Conservation (phyloP, 2,888 invertebrate species). For the Stenotaenia linearis region DNA sequence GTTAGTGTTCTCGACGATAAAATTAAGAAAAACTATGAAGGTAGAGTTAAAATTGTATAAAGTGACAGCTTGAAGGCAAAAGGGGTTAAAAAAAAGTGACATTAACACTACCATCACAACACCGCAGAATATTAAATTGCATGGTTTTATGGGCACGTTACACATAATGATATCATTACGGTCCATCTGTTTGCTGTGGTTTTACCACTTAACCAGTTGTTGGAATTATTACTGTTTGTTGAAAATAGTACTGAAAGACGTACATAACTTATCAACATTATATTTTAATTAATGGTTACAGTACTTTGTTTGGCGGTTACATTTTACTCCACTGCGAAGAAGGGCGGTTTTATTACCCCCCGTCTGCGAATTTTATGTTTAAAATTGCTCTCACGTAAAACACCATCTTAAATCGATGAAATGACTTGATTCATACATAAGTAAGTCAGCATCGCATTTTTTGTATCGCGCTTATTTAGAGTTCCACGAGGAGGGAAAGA, state of each 20-base stretch:
- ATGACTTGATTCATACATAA: neutral
- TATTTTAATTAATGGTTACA: neutral
- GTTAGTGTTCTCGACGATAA: neutral
- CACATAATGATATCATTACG: slow-evolving; percentile 1
- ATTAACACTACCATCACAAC: slow-evolving; percentile 5
- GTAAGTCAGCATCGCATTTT: neutral
- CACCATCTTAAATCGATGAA: neutral
- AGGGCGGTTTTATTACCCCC: neutral
- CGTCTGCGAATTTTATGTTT: neutral
- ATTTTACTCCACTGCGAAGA: neutral
- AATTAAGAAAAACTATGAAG: neutral
- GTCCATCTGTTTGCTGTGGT: slow-evolving; percentile 16
- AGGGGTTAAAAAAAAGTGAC: neutral
- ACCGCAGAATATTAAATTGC: slow-evolving; percentile 17
- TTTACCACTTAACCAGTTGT: slow-evolving; percentile 11
- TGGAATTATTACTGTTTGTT: neutral
- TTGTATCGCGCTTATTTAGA: neutral
- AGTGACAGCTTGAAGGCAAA: neutral
- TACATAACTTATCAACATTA: neutral
- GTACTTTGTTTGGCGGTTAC: neutral
- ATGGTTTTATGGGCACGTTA: slow-evolving; percentile 7
- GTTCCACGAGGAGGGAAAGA: neutral
- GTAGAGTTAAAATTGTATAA: neutral
- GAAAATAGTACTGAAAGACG: neutral
- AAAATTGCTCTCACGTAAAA: neutral